Percentiles rank a stretch among this genome's conserved stretches.
Evolutionary conservation across 2,113 vertebrate species (phyloP).

Genomic region (Cebus imitator): DNA sequence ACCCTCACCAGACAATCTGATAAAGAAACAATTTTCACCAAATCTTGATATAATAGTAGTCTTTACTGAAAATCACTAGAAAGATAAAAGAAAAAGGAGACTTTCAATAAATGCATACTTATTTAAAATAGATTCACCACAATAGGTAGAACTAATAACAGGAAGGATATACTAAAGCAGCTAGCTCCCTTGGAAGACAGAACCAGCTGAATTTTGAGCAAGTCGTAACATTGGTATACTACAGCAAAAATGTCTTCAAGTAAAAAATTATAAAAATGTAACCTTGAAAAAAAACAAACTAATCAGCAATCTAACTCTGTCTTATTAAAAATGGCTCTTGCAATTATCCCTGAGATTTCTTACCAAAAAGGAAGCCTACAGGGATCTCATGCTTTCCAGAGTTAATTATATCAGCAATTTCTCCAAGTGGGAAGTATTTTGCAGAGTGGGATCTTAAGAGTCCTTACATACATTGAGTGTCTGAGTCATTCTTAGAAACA

Average conservation of each 20-base stretch:
- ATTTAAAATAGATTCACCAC: constrained; percentile 11
- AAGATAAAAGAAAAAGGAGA: background rate
- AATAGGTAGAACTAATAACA: constrained; percentile 46
- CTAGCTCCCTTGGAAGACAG: background rate
- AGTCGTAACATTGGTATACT: constrained; percentile 28
- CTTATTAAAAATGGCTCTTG: constrained; percentile 63
- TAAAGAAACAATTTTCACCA: constrained; percentile 27
- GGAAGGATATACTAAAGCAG: constrained; percentile 29
- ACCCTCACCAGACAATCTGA: background rate
- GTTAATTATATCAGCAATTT: constrained; percentile 59
- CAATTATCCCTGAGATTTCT: constrained; percentile 64
- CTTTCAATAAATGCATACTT: constrained; percentile 16
- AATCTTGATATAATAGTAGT: background rate
- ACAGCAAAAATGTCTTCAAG: constrained; percentile 31
- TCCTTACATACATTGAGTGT: constrained; percentile 10
- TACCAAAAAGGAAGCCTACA: constrained; percentile 24
- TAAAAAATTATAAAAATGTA: constrained; percentile 54
- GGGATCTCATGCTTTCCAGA: constrained; percentile 38
- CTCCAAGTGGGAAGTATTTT: constrained; percentile 52
- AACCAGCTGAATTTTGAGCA: constrained; percentile 52
- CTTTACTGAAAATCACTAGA: constrained; percentile 39
- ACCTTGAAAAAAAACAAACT: constrained; percentile 47
- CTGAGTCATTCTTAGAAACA: constrained; percentile 34
- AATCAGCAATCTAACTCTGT: constrained; percentile 45
- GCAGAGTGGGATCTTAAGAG: constrained; percentile 50